Evolutionary conservation across 2,797 vertebrate species (phyloP).

Genomic region (Petrocephalus sullivani): DNA sequence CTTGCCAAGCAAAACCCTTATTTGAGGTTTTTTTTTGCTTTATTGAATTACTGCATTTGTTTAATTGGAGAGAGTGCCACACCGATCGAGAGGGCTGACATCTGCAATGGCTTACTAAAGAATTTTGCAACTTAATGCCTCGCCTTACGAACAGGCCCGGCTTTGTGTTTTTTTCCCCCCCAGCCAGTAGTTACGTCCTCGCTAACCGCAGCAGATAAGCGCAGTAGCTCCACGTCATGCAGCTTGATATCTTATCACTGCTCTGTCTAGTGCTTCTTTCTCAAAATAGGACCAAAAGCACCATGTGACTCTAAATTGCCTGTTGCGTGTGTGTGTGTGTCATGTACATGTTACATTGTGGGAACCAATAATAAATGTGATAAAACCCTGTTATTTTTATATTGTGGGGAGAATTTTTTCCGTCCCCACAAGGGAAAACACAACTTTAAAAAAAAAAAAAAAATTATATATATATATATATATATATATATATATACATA

Average conservation of each 20-base stretch:
- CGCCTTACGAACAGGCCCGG: background rate
- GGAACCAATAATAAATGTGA: too few relatives aligned
- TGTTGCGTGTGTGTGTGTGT: too few relatives aligned
- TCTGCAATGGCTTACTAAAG: constrained; percentile 17
- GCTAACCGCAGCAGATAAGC: background rate
- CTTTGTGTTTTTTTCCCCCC: background rate
- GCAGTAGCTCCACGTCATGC: background rate
- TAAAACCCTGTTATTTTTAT: too few relatives aligned
- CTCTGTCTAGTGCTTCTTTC: background rate
- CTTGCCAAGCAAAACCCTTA: constrained; percentile 10
- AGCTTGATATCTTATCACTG: background rate
- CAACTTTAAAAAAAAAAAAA: too few relatives aligned
- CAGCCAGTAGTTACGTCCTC: background rate
- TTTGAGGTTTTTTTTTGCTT: constrained; percentile 6
- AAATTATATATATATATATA: too few relatives aligned
- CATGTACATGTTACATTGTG: too few relatives aligned
- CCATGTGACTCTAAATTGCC: background rate
- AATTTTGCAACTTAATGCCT: constrained; percentile 9
- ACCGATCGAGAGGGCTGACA: background rate
- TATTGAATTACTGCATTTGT: constrained; percentile 16
- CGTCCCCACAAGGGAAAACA: too few relatives aligned
- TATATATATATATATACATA: too few relatives aligned
- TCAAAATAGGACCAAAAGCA: background rate
- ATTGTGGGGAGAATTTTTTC: too few relatives aligned
- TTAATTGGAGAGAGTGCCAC: constrained; percentile 12